A percentile compares a stretch with the other conserved stretches of the same genome.
phyloP scores from a whole-genome alignment of 2,888 invertebrate genomes.

The Reticulitermes lucifugus region DNA sequence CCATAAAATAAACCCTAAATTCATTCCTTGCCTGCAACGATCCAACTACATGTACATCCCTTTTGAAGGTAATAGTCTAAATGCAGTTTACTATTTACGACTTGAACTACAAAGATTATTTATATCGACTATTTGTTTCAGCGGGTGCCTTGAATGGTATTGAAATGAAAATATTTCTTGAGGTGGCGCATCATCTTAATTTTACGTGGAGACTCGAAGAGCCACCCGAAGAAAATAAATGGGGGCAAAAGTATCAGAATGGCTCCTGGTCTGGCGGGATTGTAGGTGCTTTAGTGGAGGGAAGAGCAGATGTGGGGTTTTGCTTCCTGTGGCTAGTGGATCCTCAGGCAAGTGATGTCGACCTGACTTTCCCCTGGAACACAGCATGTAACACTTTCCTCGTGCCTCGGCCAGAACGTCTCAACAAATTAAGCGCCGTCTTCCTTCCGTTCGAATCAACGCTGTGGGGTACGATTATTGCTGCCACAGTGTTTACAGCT shows the following conservation, averaged over 20 bases:
- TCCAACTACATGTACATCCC: too few species aligned
- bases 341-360: neutral
- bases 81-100: too few species aligned
- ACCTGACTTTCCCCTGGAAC: slow-evolving; percentile 24
- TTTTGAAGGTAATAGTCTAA: too few species aligned
- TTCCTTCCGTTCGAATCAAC: neutral
- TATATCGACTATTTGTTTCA: too few species aligned
- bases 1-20: too few species aligned
- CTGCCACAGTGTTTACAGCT: neutral
- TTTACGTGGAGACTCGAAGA: neutral
- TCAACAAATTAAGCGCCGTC: neutral
- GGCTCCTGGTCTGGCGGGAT: slow-evolving; percentile 35
- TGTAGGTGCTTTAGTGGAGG: neutral
- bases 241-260: slow-evolving; percentile 9
- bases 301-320: slow-evolving; percentile 27
- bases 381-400: slow-evolving; percentile 9
- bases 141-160: neutral
- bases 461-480: neutral
- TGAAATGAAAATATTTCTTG: slow-evolving; percentile 32
- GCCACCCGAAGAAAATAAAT: slow-evolving; percentile 5
- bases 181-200: neutral
- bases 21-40: too few species aligned
- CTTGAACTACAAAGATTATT: too few species aligned
- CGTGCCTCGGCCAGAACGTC: neutral
- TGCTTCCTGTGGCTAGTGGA: slow-evolving; percentile 10